Evolutionary conservation across 2,113 vertebrate species (phyloP).

Genomic region (Rhabdomys dilectus): DNA sequence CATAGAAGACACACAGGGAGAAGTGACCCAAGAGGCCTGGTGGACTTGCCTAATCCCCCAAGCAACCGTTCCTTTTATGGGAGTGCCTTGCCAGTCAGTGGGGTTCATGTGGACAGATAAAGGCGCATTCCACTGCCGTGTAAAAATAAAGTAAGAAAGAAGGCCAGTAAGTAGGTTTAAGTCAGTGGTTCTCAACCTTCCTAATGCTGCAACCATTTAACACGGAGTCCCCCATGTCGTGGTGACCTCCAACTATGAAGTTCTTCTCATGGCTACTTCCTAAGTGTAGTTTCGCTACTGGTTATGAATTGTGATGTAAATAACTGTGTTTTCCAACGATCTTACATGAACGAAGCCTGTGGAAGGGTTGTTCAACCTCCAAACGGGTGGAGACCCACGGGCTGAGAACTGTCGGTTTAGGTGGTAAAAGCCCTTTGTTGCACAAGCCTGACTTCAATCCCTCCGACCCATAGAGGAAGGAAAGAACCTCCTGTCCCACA

Average conservation of each 20-base stretch:
- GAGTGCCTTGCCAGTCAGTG: slow-evolving; percentile 39
- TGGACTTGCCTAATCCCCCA: not conserved
- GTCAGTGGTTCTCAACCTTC: not conserved
- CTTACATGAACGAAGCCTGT: not conserved
- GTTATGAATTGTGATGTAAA: not conserved
- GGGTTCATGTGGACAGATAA: not conserved
- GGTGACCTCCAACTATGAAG: not conserved
- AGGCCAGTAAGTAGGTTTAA: not conserved
- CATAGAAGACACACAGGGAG: slow-evolving; percentile 57
- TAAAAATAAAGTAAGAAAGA: slow-evolving; percentile 57
- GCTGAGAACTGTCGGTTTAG: not conserved
- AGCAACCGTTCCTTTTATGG: slow-evolving; percentile 57
- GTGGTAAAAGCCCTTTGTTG: not conserved
- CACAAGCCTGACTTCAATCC: too few species aligned
- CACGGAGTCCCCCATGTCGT: not conserved
- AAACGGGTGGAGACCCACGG: not conserved
- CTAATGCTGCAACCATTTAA: not conserved
- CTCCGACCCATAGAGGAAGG: not conserved
- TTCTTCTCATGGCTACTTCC: not conserved
- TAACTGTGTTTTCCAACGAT: not conserved
- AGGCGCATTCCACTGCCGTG: slow-evolving; percentile 4
- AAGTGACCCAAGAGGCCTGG: not conserved
- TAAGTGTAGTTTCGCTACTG: not conserved
- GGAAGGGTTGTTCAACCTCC: not conserved
- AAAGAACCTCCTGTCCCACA: not conserved